Evolutionary conservation across 2,797 vertebrate genomes (phyloP).

Genomic region (Rhinella marina): DNA sequence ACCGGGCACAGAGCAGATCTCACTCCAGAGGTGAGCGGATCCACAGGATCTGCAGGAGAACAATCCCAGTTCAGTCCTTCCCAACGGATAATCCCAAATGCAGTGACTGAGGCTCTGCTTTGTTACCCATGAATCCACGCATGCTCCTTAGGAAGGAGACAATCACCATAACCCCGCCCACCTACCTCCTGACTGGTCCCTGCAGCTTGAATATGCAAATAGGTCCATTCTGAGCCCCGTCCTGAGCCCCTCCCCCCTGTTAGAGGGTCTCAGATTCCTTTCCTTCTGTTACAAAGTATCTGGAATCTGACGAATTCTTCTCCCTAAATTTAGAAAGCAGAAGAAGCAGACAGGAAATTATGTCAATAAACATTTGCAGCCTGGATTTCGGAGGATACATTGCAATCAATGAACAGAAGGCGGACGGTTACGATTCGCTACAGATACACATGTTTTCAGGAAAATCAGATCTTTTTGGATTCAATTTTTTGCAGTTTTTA

Average conservation of each 20-base stretch:
- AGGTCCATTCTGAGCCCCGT: background rate
- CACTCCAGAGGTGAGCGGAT: background rate
- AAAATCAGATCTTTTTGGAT: background rate
- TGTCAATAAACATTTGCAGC: conserved; percentile 15
- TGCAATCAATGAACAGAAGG: background rate
- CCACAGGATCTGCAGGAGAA: background rate
- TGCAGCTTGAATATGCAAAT: conserved; percentile 38
- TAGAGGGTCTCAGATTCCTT: conserved; percentile 12
- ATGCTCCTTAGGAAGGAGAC: conserved; percentile 37
- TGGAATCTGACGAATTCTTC: conserved; percentile 23
- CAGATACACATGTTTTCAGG: background rate
- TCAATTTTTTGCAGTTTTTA: no score
- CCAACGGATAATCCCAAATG: conserved; percentile 47
- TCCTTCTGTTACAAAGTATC: conserved; percentile 54
- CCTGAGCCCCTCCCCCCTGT: background rate
- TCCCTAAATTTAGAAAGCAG: conserved; percentile 32
- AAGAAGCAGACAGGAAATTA: conserved; percentile 19
- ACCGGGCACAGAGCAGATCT: background rate
- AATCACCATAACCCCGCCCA: conserved; percentile 42
- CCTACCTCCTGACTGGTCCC: background rate
- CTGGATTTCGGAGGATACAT: background rate
- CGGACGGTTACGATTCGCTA: background rate
- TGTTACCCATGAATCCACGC: conserved; percentile 51
- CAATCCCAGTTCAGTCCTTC: conserved; percentile 20
- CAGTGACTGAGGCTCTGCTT: conserved; percentile 45